A percentile compares a stretch with the other conserved stretches of the same genome.
These are phyloP conservation scores for Acrossocheilus wenchowensis DNA, from an alignment of 2,797 vertebrate species.

Conservation along the genomic window DNA sequence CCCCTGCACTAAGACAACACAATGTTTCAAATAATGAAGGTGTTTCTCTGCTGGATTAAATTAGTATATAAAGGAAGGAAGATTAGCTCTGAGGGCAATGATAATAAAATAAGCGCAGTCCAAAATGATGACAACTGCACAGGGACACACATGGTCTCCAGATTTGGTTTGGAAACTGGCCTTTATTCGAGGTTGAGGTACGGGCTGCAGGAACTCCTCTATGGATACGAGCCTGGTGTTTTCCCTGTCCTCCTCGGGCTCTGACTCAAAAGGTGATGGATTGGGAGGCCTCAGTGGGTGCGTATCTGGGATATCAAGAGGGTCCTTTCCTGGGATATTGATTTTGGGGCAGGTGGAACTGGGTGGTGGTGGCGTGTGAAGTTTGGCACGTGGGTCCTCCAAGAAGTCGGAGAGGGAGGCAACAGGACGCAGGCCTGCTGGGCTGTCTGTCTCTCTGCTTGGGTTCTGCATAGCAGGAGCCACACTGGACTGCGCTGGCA, in stretches of 20 bases:
- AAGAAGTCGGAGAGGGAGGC: conserved; percentile 80
- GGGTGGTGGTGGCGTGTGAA: conserved; percentile 69
- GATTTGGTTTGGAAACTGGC: conserved; percentile 61
- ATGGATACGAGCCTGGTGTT: conserved; percentile 80
- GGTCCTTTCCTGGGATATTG: conserved; percentile 57
- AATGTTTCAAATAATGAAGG: neutral
- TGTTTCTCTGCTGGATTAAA: neutral
- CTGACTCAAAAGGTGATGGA: conserved; percentile 76
- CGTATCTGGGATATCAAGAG: conserved; percentile 65
- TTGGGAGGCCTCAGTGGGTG: conserved; percentile 69
- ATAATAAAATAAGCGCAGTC: neutral
- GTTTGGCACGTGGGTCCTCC: conserved; percentile 75
- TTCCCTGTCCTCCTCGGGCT: conserved; percentile 77
- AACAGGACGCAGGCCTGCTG: conserved; percentile 70
- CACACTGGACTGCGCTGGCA: conserved; percentile 8
- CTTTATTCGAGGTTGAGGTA: conserved; percentile 71
- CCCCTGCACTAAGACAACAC: neutral
- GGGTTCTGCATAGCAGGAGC: conserved; percentile 61
- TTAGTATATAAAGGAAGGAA: neutral
- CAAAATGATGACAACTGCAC: neutral
- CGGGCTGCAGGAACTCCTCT: conserved; percentile 80
- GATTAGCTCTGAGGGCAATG: neutral
- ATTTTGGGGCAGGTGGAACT: conserved; percentile 66
- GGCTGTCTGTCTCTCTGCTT: conserved; percentile 71
- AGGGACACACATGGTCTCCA: neutral